phyloP scores from a whole-genome alignment of 1,140 invertebrate species.

The Acyrthosiphon pisum region DNA sequence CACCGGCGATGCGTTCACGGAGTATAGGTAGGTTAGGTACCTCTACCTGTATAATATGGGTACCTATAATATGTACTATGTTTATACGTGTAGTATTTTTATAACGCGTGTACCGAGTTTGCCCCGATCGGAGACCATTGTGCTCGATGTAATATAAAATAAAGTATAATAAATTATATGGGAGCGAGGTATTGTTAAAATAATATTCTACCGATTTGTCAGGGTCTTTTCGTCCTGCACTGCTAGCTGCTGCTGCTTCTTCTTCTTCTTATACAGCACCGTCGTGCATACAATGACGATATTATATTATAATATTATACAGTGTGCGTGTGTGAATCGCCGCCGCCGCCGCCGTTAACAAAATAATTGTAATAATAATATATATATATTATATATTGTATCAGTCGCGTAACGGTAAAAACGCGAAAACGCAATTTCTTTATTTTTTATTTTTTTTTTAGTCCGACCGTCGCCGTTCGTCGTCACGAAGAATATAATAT shows the following conservation, averaged over 20 bases:
- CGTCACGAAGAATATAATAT: neutral
- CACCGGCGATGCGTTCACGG: constrained; percentile 7
- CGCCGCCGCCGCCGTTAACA: neutral
- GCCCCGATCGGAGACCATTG: constrained; percentile 16
- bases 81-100: neutral
- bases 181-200: neutral
- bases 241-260: neutral
- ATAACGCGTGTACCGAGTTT: neutral
- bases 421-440: neutral
- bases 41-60: neutral
- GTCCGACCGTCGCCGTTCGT: neutral
- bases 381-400: neutral
- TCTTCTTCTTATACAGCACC: neutral
- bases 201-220: constrained; percentile 42
- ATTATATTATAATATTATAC: neutral
- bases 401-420: neutral
- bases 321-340: constrained; percentile 24
- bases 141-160: constrained; percentile 6
- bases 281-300: neutral
- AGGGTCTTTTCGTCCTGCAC: constrained; percentile 21
- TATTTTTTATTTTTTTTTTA: neutral
- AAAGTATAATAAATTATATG: neutral
- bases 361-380: neutral
- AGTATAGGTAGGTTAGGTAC: neutral
- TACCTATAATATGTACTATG: neutral